phyloP scores from a whole-genome alignment of 2,888 invertebrate species.

The Tubulanus polymorphus region DNA sequence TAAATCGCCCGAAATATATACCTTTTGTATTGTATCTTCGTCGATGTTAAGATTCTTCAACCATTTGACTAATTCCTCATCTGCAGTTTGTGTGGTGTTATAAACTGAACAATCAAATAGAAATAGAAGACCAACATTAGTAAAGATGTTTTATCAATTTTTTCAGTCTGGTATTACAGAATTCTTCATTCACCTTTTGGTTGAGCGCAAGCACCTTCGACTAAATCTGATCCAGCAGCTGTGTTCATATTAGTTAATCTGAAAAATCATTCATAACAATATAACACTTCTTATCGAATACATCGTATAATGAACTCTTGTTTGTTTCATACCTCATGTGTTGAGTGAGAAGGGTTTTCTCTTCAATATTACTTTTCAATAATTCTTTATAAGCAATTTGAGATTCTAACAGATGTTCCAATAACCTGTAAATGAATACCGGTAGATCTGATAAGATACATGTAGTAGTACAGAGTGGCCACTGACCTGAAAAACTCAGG shows the following conservation, averaged over 20 bases:
- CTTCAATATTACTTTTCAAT: slow-evolving; percentile 67
- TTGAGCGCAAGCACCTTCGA: no score
- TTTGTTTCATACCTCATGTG: slow-evolving; percentile 57
- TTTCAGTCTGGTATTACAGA: no score
- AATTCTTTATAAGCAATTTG: slow-evolving; percentile 71
- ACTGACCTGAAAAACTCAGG: no score
- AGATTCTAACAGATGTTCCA: slow-evolving; percentile 72
- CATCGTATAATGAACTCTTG: no score
- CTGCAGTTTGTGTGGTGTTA: slow-evolving; percentile 26
- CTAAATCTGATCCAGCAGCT: no score
- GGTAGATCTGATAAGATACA: background rate
- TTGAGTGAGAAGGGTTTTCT: slow-evolving; percentile 65
- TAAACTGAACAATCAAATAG: slow-evolving; percentile 5
- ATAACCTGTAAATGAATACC: slow-evolving; percentile 57
- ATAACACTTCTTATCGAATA: no score
- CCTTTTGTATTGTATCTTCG: slow-evolving; percentile 63
- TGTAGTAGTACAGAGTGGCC: no score
- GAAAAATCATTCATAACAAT: no score
- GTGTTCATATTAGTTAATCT: no score
- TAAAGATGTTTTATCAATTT: no score
- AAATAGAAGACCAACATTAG: no score
- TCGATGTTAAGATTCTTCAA: slow-evolving; percentile 67
- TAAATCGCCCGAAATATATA: slow-evolving; percentile 39
- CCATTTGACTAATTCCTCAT: slow-evolving; percentile 67
- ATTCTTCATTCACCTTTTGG: no score